Conservation (phyloP, 2,888 invertebrate genomes). For the Holacanthella duospinosa region DNA sequence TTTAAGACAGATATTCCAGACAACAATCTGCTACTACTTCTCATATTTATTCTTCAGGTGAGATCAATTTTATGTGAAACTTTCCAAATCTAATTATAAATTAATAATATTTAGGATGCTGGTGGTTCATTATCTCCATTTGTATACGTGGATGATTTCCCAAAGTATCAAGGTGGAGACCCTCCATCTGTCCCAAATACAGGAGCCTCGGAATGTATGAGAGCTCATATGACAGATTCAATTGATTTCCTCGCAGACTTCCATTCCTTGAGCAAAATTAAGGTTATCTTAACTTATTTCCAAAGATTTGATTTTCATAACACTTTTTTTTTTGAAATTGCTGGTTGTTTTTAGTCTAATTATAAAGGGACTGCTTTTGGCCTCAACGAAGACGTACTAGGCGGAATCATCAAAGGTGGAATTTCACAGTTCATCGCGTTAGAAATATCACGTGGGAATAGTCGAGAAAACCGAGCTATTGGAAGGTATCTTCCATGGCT, state of each 20-base stretch:
- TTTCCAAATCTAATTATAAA: not conserved
- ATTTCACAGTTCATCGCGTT: slow-evolving; percentile 85
- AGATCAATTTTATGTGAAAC: slow-evolving; percentile 13
- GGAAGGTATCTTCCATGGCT: slow-evolving; percentile 82
- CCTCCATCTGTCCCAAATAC: slow-evolving; percentile 46
- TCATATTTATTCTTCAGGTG: slow-evolving; percentile 75
- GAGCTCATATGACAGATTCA: slow-evolving; percentile 81
- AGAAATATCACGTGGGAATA: slow-evolving; percentile 82
- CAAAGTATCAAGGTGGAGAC: slow-evolving; percentile 42
- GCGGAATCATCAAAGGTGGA: slow-evolving; percentile 90
- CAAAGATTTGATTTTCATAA: not conserved
- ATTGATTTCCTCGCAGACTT: slow-evolving; percentile 92
- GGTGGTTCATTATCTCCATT: slow-evolving; percentile 77
- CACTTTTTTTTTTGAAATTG: slow-evolving; percentile 7
- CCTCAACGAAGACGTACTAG: slow-evolving; percentile 88
- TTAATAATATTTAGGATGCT: slow-evolving; percentile 53
- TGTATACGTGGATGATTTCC: slow-evolving; percentile 52
- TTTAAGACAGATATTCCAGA: slow-evolving; percentile 92
- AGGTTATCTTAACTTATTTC: slow-evolving; percentile 54
- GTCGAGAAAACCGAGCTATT: slow-evolving; percentile 69
- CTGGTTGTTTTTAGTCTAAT: slow-evolving; percentile 49
- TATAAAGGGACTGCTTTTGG: slow-evolving; percentile 60
- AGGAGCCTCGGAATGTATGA: slow-evolving; percentile 87
- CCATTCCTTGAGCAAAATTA: slow-evolving; percentile 90
- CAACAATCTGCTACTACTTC: slow-evolving; percentile 80